Conservation (phyloP, 2,888 invertebrate genomes). For the Cerastoderma edule region DNA sequence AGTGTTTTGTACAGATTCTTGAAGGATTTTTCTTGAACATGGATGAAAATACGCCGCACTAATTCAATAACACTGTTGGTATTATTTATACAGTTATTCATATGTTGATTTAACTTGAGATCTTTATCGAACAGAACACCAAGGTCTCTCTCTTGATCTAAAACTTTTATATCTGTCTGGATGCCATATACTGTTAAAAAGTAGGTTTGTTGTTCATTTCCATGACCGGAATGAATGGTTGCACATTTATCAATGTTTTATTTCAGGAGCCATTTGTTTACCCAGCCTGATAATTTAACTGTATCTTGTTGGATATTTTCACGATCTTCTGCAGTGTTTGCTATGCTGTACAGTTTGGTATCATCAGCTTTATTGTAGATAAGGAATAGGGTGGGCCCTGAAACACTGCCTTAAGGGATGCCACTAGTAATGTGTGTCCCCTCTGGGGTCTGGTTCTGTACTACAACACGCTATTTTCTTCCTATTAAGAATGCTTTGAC, state of each 20-base stretch:
- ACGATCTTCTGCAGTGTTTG: not conserved
- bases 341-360: conserved; percentile 28
- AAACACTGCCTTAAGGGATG: conserved; percentile 48
- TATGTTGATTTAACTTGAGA: conserved; percentile 32
- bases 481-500: conserved; percentile 31
- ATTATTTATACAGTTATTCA: conserved; percentile 36
- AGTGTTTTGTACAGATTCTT: conserved; percentile 25
- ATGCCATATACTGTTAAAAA: conserved; percentile 8
- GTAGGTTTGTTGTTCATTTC: conserved; percentile 6
- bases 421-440: conserved; percentile 42
- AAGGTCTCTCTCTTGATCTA: conserved; percentile 6
- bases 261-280: not conserved
- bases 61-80: conserved; percentile 24
- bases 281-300: not conserved
- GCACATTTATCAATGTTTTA: not conserved
- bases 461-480: conserved; percentile 30
- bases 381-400: conserved; percentile 35
- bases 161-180: conserved; percentile 6
- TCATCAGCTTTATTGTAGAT: conserved; percentile 48
- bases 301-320: conserved; percentile 8
- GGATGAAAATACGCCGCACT: conserved; percentile 23
- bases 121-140: conserved; percentile 33
- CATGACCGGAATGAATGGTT: not conserved
- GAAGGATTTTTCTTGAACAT: conserved; percentile 28
- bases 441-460: conserved; percentile 27